Percentiles rank a stretch among this genome's conserved stretches.
These are phyloP conservation scores for Drosophila suboccidentalis DNA, from an alignment of 2,888 invertebrate species.

Conservation along the genomic window DNA sequence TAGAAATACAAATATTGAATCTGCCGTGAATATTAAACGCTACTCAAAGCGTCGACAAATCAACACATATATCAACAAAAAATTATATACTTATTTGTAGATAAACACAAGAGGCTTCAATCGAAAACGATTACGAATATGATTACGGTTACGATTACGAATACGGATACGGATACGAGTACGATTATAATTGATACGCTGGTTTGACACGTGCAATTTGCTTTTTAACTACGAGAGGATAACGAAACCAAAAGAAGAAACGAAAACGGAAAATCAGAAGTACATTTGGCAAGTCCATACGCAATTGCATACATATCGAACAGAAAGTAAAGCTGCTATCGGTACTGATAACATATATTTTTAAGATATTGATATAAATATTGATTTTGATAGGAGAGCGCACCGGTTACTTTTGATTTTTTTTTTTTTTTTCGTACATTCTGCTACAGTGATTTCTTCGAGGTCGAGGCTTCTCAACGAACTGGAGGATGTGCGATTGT, in stretches of 20 bases:
- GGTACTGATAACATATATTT: slow-evolving; percentile 3
- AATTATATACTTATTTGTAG: slow-evolving; percentile 10
- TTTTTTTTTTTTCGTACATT: slow-evolving; percentile 4
- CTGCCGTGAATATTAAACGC: slow-evolving; percentile 52
- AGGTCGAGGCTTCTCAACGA: slow-evolving; percentile 25
- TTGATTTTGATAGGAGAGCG: slow-evolving; percentile 15
- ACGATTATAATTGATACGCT: slow-evolving; percentile 43
- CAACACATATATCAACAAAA: slow-evolving; percentile 21
- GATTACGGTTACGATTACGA: slow-evolving; percentile 13
- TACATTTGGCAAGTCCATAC: slow-evolving; percentile 7
- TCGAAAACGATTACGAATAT: slow-evolving; percentile 25
- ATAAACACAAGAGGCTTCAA: slow-evolving; percentile 45
- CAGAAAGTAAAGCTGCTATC: slow-evolving; percentile 26
- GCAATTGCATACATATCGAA: slow-evolving; percentile 24
- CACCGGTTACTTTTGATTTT: slow-evolving; percentile 15
- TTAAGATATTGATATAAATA: slow-evolving; percentile 16
- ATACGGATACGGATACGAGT: slow-evolving; percentile 33
- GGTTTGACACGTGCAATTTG: slow-evolving; percentile 75
- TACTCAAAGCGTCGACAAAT: slow-evolving; percentile 41
- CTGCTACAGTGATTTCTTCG: slow-evolving; percentile 1
- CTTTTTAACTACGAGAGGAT: slow-evolving; percentile 46
- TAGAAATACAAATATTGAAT: slow-evolving; percentile 27
- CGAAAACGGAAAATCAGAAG: slow-evolving; percentile 7
- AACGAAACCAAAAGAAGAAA: slow-evolving; percentile 21
- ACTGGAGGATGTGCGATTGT: slow-evolving; percentile 51